These are phyloP conservation scores for Crotalus horridus DNA, from an alignment of 2,113 vertebrate genomes.

Conservation along the genomic window DNA sequence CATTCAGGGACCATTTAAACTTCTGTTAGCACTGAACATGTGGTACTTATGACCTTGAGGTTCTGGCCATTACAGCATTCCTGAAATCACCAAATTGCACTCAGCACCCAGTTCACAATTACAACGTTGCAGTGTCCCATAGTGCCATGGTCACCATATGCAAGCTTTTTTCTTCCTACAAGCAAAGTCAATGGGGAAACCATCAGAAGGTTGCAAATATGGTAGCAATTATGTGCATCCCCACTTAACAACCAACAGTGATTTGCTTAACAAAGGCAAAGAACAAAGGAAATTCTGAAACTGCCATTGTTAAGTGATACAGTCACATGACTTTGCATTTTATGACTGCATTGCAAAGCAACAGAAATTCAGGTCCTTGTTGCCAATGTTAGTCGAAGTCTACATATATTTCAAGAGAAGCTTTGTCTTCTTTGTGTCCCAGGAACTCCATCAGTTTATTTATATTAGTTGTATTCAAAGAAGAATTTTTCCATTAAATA, in stretches of 20 bases:
- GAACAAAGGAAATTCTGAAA: background rate
- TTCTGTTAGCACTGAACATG: background rate
- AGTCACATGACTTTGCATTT: background rate
- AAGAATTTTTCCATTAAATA: background rate
- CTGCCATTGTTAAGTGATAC: background rate
- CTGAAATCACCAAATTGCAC: background rate
- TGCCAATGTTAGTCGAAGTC: background rate
- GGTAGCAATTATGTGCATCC: background rate
- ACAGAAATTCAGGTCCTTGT: background rate
- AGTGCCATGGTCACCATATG: background rate
- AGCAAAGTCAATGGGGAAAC: background rate
- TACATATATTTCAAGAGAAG: background rate
- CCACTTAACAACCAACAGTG: background rate
- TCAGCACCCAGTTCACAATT: background rate
- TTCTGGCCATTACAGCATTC: background rate
- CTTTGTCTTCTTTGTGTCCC: background rate
- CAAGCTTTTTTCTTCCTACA: background rate
- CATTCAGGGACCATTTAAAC: background rate
- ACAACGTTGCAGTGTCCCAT: background rate
- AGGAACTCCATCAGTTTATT: background rate
- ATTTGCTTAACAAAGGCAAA: background rate
- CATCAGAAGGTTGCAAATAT: background rate
- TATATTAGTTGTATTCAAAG: background rate
- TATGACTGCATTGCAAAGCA: background rate
- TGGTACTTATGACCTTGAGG: background rate